Evolutionary conservation across 2,113 vertebrate genomes (phyloP).

Genomic region (Hemichromis elongatus): DNA sequence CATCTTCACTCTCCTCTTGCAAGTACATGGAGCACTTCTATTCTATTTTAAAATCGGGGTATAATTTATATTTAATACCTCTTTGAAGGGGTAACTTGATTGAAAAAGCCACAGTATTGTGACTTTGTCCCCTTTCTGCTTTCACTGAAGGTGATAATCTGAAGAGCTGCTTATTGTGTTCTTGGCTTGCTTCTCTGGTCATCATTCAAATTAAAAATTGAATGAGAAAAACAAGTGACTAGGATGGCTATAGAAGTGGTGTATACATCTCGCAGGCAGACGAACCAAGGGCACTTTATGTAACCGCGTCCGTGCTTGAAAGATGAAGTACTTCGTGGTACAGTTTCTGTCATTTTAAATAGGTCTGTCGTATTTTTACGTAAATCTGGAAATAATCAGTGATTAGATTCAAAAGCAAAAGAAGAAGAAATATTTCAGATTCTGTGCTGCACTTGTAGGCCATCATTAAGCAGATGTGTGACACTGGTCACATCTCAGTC

Average conservation of each 20-base stretch:
- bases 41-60: neutral
- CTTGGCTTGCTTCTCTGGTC: neutral
- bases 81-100: neutral
- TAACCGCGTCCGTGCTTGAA: neutral
- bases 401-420: neutral
- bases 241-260: neutral
- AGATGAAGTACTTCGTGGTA: neutral
- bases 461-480: neutral
- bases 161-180: neutral
- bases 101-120: neutral
- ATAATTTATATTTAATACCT: neutral
- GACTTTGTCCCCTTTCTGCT: neutral
- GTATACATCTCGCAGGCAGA: neutral
- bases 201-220: neutral
- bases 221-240: neutral
- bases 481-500: neutral
- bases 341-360: neutral
- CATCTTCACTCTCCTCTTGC: neutral
- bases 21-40: neutral
- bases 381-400: neutral
- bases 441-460: neutral
- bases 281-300: neutral
- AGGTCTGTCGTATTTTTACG: neutral
- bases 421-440: neutral
- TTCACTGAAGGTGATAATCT: neutral